Evolutionary conservation across 92 coral and sea anemone genomes (phyloP).

Genomic region (Parazoanthus darwini): DNA sequence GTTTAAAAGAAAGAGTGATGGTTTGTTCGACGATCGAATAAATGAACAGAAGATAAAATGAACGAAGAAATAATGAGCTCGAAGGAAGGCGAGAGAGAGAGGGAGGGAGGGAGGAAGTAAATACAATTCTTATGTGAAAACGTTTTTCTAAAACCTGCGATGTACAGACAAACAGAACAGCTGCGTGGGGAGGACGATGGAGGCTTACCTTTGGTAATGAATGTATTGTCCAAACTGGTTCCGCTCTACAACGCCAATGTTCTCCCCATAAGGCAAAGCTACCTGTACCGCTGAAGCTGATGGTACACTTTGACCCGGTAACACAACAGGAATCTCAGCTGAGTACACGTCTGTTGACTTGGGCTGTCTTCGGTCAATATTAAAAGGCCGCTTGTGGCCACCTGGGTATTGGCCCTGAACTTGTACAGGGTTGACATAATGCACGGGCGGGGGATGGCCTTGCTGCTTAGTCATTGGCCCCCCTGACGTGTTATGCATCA

Average conservation of each 20-base stretch:
- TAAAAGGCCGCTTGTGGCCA: constrained; percentile 63
- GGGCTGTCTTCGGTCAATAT: constrained; percentile 62
- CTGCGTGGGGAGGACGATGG: too few relatives aligned
- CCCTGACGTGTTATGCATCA: constrained; percentile 47
- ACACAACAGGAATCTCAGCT: constrained; percentile 60
- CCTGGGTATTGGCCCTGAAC: constrained; percentile 72
- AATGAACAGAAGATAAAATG: too few relatives aligned
- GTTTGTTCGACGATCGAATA: too few relatives aligned
- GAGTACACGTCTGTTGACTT: constrained; percentile 71
- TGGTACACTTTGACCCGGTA: constrained; percentile 44
- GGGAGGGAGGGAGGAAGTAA: too few relatives aligned
- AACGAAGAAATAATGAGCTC: too few relatives aligned
- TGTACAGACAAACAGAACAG: too few relatives aligned
- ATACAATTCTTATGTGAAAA: too few relatives aligned
- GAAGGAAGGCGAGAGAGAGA: too few relatives aligned
- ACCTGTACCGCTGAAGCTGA: constrained; percentile 45
- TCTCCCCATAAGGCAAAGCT: constrained; percentile 54
- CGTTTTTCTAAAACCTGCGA: too few relatives aligned
- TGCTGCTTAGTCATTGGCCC: constrained; percentile 58
- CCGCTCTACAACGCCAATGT: constrained; percentile 65
- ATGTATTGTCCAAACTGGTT: constrained; percentile 63
- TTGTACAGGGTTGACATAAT: constrained; percentile 62
- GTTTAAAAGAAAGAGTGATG: too few relatives aligned
- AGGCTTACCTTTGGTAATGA: constrained; percentile 61
- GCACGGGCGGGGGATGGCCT: constrained; percentile 54